Evolutionary conservation across 2,113 vertebrate species (phyloP), one percentile per base, ranked within the genome.

Genomic region (Stegastes partitus): DNA sequence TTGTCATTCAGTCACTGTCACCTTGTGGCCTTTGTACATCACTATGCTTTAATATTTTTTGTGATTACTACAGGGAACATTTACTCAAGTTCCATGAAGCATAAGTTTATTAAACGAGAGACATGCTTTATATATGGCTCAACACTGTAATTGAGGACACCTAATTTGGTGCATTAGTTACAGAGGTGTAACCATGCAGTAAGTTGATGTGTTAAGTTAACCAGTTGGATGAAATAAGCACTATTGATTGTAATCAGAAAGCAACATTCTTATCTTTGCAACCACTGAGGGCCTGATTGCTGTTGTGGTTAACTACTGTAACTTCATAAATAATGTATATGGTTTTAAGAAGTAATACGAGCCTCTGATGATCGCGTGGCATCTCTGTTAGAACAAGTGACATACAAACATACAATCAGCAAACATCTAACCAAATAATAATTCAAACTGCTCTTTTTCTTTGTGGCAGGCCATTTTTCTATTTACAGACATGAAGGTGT

Each of bases 281-380:
- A 25, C 12, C 21, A 44, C 15, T 23, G 12, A 23, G 1, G 1
- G 22, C 12, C 6, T 16, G 2, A 63, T 28, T 11, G n/a, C 26
- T 71, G 2, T 19, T 62, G 15, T 53, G 4, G 12, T 51, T 22
- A 70, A 56, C 49, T 47, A 67, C 47, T 57, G 37, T 21, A 51
- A 25, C 21, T 9, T 68, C 14, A 66, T 73, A 9, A 76, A 79
- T 83, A 73, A 70, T 84, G 22, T 26, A 55, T 21, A 21, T 23
- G 10, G 25, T 66, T 74, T 83, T 67, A 74, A 58, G 63, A 66
- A 53, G 58, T 68, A 81, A 58, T 51, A 50, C 50, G 63, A 85
- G 31, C 66, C 23, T 18, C 15, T 71, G 50, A 45, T 19, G 26
- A 39, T n/a, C 31, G 50, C 8, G 25, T 26, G 25, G 9, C 11